Percentiles rank a stretch among this genome's conserved stretches.
Evolutionary conservation across 2,797 vertebrate genomes (phyloP).

Genomic region (Paramormyrops hopkinsi): DNA sequence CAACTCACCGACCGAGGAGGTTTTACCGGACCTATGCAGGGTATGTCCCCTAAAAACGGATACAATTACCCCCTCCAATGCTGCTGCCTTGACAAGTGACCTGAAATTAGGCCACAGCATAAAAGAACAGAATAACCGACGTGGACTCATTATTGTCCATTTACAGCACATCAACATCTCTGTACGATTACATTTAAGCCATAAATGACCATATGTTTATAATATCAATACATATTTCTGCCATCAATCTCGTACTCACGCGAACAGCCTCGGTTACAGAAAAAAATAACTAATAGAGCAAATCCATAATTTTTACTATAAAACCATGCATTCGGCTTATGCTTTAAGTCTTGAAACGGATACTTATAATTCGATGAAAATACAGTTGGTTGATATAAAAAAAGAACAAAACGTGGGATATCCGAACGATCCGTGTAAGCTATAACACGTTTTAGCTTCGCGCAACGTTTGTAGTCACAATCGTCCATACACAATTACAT

Average conservation of each 20-base stretch:
- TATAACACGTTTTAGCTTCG: background rate
- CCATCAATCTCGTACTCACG: background rate
- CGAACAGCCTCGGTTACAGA: background rate
- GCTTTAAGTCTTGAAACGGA: background rate
- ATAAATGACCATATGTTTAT: background rate
- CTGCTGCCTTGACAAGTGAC: background rate
- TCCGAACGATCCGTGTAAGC: background rate
- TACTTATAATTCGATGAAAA: background rate
- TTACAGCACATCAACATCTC: background rate
- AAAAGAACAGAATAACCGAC: background rate
- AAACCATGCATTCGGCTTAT: background rate
- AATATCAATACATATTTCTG: background rate
- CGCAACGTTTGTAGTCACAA: background rate
- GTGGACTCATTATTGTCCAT: background rate
- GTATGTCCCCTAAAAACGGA: background rate
- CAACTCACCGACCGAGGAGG: background rate
- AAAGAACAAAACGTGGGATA: background rate
- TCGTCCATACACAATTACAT: background rate
- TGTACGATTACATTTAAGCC: background rate
- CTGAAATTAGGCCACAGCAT: background rate
- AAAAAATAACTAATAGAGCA: background rate
- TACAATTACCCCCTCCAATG: background rate
- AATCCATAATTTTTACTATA: background rate
- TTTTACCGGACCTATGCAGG: background rate
- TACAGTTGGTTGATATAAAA: background rate